A percentile compares a stretch with the other conserved stretches of the same genome.
Evolutionary conservation across 2,888 invertebrate species (phyloP).

Genomic region (Uloborus plumipes): DNA sequence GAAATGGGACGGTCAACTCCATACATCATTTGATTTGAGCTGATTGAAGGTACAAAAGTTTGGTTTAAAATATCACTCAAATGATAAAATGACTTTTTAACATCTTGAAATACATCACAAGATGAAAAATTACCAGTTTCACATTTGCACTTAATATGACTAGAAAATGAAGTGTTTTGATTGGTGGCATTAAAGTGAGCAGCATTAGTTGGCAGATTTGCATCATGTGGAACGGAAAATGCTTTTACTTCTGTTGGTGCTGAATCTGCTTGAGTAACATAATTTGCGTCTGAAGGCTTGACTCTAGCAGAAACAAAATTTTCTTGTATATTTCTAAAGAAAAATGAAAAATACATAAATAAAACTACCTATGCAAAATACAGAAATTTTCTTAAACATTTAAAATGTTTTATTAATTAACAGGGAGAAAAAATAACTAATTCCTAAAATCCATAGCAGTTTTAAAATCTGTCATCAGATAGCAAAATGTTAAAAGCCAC

Average conservation of each 20-base stretch:
- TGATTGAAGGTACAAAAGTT: conserved; percentile 33
- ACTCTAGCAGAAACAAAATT: neutral
- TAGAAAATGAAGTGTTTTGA: neutral
- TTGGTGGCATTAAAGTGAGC: neutral
- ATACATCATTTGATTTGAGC: conserved; percentile 14
- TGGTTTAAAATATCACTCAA: conserved; percentile 43
- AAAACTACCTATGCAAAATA: no score
- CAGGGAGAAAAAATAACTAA: no score
- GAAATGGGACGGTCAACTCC: conserved; percentile 5
- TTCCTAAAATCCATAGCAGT: no score
- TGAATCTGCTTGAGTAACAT: no score
- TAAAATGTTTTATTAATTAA: no score
- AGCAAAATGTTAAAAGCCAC: no score
- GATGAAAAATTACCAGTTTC: conserved; percentile 31
- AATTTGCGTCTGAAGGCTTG: no score
- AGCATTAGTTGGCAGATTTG: neutral
- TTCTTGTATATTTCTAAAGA: neutral
- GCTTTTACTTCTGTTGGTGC: neutral
- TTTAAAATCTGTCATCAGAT: no score
- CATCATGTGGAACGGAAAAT: neutral
- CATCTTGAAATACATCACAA: conserved; percentile 44
- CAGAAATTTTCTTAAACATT: no score
- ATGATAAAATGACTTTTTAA: conserved; percentile 46
- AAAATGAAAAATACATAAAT: no score
- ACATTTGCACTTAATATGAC: conserved; percentile 39